These are phyloP conservation scores for Leuciscus waleckii DNA, from an alignment of 2,797 vertebrate genomes.

Conservation along the genomic window DNA sequence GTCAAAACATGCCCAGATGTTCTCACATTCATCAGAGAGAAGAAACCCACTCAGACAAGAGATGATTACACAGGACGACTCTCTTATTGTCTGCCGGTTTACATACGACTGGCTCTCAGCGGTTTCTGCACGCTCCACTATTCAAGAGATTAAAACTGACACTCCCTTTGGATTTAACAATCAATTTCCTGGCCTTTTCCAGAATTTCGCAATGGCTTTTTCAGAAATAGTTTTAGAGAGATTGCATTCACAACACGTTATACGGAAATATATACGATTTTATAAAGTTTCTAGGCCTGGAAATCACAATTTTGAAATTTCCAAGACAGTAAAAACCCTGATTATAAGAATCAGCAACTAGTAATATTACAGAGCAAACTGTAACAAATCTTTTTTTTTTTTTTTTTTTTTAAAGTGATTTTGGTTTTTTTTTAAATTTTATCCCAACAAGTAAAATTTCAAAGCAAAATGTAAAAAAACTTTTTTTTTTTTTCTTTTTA, in stretches of 20 bases:
- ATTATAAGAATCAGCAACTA: neutral
- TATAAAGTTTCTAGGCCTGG: neutral
- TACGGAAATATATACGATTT: neutral
- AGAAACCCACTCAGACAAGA: conserved; percentile 2
- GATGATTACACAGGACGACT: neutral
- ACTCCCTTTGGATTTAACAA: neutral
- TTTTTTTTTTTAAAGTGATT: too few relatives aligned
- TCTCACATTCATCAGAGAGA: neutral
- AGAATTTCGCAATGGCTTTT: neutral
- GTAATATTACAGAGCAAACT: neutral
- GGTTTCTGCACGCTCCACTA: neutral
- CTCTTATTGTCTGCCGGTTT: neutral
- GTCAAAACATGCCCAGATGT: neutral
- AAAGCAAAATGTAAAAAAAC: neutral
- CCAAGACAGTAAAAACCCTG: neutral
- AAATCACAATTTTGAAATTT: neutral
- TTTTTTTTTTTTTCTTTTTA: neutral
- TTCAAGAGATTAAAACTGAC: neutral
- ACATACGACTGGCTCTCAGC: neutral
- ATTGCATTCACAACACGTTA: neutral
- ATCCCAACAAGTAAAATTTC: neutral
- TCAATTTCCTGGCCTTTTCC: neutral
- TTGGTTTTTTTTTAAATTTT: too few relatives aligned
- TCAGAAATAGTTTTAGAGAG: neutral
- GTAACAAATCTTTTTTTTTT: neutral